Evolutionary conservation across 2,797 vertebrate genomes (phyloP), one percentile per base, ranked within the genome.

Genomic region (Pangasius larnaudii): DNA sequence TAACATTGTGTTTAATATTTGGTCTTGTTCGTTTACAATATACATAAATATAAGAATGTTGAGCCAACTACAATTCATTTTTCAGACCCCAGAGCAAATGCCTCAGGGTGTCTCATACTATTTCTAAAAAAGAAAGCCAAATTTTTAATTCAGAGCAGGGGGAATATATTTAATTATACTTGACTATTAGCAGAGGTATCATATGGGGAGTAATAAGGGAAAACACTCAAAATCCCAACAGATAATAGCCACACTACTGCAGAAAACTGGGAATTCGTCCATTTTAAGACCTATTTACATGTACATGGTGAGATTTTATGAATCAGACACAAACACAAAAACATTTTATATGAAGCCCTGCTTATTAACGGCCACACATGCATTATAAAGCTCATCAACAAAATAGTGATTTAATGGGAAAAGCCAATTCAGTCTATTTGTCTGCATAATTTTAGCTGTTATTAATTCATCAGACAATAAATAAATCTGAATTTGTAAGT

Each of bases 131-230:
- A 42, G 39, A 42, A 42, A 42, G 39, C 5, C 39, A 42, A 42
- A 42, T 42, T 6, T 42, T 42, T 42, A 6, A 56, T 79, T 79
- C 1, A 33, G 8, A 24, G 10, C 33, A 59, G 39, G 7, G 58
- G 84, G 67, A 39, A 63, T 74, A 24, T 1, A 13, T 33, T 51
- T 74, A 72, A 85, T 85, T 80, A 46, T 27, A 84, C 85, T 63
- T 27, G 11, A 72, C 11, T 88, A 85, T 80, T 85, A 88, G 10
- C 22, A 39, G 63, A 56, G 19, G n/a, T 69, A 86, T 27, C 53
- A 78, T 36, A 22, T 51, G 53, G 67, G 88, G 88, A 75, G 33
- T 89, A 89, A 85, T 85, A 81, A 82, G 19, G 3, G 10, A 65
- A 86, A 86, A 75, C 18, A n/a, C 49, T 82, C n/a, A 59, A 51